A percentile compares a stretch with the other conserved stretches of the same genome.
phyloP scores from a whole-genome alignment of 2,113 vertebrate genomes.

The Eptesicus fuscus region DNA sequence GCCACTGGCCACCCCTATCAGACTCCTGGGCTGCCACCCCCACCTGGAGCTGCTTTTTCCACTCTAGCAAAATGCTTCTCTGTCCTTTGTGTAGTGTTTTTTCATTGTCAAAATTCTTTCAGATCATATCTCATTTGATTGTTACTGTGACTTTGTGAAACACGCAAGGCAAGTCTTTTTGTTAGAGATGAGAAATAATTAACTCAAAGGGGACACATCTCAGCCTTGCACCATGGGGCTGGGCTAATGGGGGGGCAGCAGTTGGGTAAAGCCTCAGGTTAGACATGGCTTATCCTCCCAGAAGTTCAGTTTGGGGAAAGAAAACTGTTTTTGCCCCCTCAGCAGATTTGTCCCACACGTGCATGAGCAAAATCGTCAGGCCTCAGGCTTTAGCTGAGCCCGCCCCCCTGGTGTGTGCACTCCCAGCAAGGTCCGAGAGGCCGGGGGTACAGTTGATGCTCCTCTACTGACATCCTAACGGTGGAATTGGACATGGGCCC shows the following conservation, averaged over 20 bases:
- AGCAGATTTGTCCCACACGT: background rate
- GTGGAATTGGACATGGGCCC: background rate
- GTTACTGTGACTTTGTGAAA: background rate
- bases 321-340: background rate
- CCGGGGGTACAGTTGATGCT: background rate
- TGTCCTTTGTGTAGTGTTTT: background rate
- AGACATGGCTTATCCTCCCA: background rate
- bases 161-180: background rate
- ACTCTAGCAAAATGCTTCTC: background rate
- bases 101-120: background rate
- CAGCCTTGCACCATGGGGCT: background rate
- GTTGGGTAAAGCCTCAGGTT: background rate
- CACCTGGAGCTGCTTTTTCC: background rate
- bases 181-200: background rate
- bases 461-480: background rate
- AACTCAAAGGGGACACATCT: background rate
- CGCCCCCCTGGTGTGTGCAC: rapidly evolving
- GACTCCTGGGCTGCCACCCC: background rate
- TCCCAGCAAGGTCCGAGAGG: background rate
- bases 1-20: background rate
- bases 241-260: background rate
- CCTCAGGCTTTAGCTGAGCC: background rate
- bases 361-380: background rate
- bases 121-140: background rate
- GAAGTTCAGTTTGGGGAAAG: background rate